These are phyloP conservation scores for Brachyhypopomus occidentalis DNA, from an alignment of 2,113 vertebrate genomes.

Conservation along the genomic window DNA sequence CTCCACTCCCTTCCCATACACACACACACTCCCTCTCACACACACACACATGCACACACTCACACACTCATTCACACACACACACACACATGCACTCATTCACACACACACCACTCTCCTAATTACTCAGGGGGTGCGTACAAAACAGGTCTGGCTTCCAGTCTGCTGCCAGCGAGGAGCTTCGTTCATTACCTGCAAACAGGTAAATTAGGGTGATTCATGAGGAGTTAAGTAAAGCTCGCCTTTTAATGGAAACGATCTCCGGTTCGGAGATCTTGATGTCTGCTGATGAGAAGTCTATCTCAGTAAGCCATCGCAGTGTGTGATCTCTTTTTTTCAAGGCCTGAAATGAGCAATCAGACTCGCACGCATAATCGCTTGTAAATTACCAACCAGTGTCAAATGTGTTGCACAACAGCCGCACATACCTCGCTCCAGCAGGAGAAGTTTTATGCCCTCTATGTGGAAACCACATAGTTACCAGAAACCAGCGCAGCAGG, in stretches of 20 bases:
- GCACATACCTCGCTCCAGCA: too few species aligned
- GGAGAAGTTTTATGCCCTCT: too few species aligned
- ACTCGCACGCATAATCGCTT: neutral
- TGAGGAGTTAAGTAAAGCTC: slow-evolving; percentile 6
- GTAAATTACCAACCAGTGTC: too few species aligned
- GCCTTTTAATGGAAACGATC: slow-evolving; percentile 4
- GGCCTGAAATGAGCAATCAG: neutral
- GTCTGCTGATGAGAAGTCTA: neutral
- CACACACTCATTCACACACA: slow-evolving; percentile 10
- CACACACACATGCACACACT: neutral
- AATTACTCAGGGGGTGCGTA: slow-evolving; percentile 11
- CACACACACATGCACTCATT: neutral
- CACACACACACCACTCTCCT: neutral
- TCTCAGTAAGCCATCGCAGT: neutral
- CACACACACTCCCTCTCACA: slow-evolving; percentile 53
- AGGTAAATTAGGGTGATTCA: slow-evolving; percentile 24
- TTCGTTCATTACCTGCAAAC: slow-evolving; percentile 8
- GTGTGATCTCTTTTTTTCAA: neutral
- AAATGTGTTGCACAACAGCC: too few species aligned
- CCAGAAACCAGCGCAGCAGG: neutral
- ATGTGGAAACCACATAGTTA: neutral
- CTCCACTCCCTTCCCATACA: slow-evolving; percentile 41
- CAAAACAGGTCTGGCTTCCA: slow-evolving; percentile 16
- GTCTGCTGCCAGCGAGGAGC: neutral
- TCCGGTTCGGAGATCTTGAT: neutral